phyloP scores from a whole-genome alignment of 2,113 vertebrate genomes.

The Cavia aperea region DNA sequence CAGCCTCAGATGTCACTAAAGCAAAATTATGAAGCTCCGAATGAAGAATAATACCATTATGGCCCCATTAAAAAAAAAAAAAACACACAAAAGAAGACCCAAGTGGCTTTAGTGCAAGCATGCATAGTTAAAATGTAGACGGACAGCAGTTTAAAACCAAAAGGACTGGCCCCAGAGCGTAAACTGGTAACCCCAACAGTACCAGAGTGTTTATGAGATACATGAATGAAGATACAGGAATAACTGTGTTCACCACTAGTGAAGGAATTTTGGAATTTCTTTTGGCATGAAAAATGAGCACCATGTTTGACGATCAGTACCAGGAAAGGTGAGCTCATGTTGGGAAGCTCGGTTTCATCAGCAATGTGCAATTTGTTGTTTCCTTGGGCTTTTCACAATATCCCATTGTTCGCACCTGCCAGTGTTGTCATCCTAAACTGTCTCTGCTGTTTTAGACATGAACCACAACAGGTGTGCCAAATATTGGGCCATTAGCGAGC shows the following conservation, averaged over 20 bases:
- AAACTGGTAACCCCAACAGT: accelerated
- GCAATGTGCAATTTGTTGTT: slow-evolving; percentile 22
- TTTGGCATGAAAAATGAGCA: neutral
- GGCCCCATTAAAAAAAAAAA: neutral
- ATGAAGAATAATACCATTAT: accelerated
- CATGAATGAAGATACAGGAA: accelerated
- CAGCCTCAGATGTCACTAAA: neutral
- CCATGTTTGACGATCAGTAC: neutral
- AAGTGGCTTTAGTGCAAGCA: neutral
- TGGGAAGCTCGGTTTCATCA: neutral
- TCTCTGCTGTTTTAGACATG: slow-evolving; percentile 43
- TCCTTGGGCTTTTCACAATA: slow-evolving; percentile 29
- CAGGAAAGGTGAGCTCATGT: neutral
- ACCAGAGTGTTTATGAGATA: neutral
- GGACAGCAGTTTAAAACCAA: neutral
- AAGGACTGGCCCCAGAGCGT: neutral
- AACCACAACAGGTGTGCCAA: slow-evolving; percentile 63
- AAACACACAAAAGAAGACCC: neutral
- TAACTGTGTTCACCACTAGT: neutral
- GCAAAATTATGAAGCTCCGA: neutral
- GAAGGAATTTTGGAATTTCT: neutral
- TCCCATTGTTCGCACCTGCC: slow-evolving; percentile 60
- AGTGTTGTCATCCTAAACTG: slow-evolving; percentile 33
- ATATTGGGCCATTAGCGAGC: slow-evolving; percentile 49
- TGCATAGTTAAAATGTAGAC: neutral